phyloP scores from a whole-genome alignment of 2,113 vertebrate genomes.

The Aix galericulata region DNA sequence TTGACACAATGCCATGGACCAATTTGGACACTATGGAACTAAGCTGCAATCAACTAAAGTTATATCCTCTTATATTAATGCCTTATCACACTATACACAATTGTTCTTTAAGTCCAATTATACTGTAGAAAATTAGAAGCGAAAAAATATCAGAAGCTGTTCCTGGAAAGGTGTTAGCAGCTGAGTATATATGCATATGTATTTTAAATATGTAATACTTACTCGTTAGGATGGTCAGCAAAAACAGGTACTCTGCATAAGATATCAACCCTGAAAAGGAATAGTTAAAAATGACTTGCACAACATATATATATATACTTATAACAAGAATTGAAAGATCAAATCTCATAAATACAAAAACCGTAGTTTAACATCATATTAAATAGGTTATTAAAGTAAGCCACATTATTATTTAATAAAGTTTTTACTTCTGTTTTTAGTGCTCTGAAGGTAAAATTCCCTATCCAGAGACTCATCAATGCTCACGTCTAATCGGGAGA shows the following conservation, averaged over 20 bases:
- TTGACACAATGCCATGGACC: background rate
- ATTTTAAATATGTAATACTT: slow-evolving; percentile 72
- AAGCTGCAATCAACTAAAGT: background rate
- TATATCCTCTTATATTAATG: background rate
- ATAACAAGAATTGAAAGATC: background rate
- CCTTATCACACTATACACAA: background rate
- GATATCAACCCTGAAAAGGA: slow-evolving; percentile 91
- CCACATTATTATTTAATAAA: background rate
- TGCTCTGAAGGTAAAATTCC: slow-evolving; percentile 24
- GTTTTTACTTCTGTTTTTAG: slow-evolving; percentile 27
- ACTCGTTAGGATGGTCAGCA: slow-evolving; percentile 97
- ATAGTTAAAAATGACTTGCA: background rate
- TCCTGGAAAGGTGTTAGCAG: background rate
- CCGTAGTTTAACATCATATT: background rate
- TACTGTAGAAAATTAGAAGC: background rate
- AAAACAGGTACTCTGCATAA: slow-evolving; percentile 95
- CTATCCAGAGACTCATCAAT: slow-evolving; percentile 20
- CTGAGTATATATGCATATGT: background rate
- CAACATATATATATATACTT: background rate
- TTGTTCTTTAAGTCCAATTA: background rate
- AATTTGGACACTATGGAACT: background rate
- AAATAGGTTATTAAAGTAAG: slow-evolving; percentile 13
- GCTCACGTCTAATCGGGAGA: slow-evolving; percentile 45
- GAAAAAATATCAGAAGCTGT: background rate
- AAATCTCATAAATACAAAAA: background rate